Percentiles rank a stretch among this genome's conserved stretches.
Conservation (phyloP, 2,888 invertebrate species). For the Timema cristinae region DNA sequence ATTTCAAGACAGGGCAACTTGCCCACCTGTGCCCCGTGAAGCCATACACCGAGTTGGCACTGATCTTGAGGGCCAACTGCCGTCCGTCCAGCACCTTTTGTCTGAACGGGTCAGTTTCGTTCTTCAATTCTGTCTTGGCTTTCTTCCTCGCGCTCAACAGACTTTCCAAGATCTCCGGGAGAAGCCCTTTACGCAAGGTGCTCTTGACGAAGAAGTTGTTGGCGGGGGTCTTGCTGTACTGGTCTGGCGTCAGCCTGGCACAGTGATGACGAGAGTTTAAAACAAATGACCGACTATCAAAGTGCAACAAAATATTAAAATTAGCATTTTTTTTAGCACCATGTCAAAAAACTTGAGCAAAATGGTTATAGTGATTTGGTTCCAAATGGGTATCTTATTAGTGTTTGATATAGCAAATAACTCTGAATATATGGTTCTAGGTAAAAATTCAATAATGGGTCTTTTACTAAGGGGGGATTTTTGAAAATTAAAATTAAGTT, state of each 20-base stretch:
- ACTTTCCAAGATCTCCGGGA: conserved; percentile 94
- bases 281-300: not conserved
- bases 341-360: too few relatives aligned
- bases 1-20: conserved; percentile 95
- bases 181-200: conserved; percentile 78
- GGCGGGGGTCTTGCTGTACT: conserved; percentile 85
- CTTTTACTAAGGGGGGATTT: too few relatives aligned
- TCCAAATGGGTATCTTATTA: too few relatives aligned
- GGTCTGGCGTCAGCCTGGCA: conserved; percentile 54
- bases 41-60: conserved; percentile 99
- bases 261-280: conserved; percentile 10
- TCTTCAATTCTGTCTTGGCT: conserved; percentile 91
- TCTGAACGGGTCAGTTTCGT: conserved; percentile 92
- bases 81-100: conserved; percentile 93
- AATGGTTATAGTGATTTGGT: too few relatives aligned
- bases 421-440: too few relatives aligned
- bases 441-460: too few relatives aligned
- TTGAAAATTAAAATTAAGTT: too few relatives aligned
- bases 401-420: too few relatives aligned
- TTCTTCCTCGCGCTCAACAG: conserved; percentile 85
- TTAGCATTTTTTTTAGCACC: too few relatives aligned
- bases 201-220: conserved; percentile 88
- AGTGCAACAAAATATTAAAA: not conserved
- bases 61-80: conserved; percentile 95
- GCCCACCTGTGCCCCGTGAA: conserved; percentile 98